phyloP scores from a whole-genome alignment of 2,113 vertebrate genomes.

The Pica pica region DNA sequence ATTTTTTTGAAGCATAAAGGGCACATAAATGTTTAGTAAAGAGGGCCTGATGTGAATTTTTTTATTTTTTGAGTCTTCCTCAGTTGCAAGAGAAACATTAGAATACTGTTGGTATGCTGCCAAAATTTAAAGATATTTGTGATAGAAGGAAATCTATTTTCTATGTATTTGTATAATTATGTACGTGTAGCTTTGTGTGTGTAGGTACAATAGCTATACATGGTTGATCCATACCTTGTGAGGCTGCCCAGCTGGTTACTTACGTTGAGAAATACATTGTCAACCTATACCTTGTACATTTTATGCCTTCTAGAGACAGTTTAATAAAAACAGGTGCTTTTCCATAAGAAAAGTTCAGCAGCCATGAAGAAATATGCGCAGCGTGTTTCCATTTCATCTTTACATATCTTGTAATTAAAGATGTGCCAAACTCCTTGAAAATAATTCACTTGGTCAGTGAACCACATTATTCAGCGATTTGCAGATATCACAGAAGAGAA shows the following conservation, averaged over 20 bases:
- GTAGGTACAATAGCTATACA: not conserved
- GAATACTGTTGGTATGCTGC: not conserved
- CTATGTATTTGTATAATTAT: not conserved
- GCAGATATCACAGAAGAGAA: conserved; percentile 46
- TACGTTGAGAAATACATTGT: not conserved
- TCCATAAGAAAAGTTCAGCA: conserved; percentile 51
- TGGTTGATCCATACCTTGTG: not conserved
- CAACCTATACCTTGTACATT: not conserved
- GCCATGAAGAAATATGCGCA: conserved; percentile 32
- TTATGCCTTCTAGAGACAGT: conserved; percentile 39
- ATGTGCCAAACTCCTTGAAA: conserved; percentile 45
- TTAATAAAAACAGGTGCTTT: conserved; percentile 57
- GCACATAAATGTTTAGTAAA: conserved; percentile 7
- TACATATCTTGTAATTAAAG: conserved; percentile 65
- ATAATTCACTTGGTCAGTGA: conserved; percentile 61
- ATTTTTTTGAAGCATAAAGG: conserved; percentile 45
- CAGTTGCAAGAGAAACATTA: not conserved
- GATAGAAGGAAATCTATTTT: not conserved
- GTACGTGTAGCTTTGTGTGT: not conserved
- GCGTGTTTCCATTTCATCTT: conserved; percentile 49
- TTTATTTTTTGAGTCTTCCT: not conserved
- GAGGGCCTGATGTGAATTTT: not conserved
- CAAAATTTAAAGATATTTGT: not conserved
- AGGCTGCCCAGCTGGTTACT: not conserved
- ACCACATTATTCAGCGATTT: conserved; percentile 43